These are phyloP conservation scores for Phylloscopus trochiloides DNA, from an alignment of 2,113 vertebrate genomes.

Conservation along the genomic window DNA sequence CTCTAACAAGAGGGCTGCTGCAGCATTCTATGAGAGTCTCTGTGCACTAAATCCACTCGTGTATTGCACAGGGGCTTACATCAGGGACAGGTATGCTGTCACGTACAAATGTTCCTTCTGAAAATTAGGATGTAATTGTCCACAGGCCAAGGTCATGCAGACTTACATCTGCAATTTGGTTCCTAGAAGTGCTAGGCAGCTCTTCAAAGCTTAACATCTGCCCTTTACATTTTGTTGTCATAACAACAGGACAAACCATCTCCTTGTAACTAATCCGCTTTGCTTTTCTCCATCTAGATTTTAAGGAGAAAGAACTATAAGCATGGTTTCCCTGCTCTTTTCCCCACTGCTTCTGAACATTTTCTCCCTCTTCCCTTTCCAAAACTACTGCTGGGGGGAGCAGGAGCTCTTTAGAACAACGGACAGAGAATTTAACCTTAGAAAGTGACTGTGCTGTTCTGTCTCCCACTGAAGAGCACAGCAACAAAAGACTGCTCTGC, in stretches of 20 bases:
- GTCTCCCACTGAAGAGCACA: not conserved
- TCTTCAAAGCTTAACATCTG: not conserved
- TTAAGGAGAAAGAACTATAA: not conserved
- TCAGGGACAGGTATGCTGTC: not conserved
- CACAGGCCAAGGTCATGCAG: not conserved
- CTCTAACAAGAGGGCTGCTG: not conserved
- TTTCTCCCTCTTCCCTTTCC: not conserved
- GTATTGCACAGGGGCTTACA: not conserved
- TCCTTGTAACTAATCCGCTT: not conserved
- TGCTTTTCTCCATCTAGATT: not conserved
- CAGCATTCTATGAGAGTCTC: not conserved
- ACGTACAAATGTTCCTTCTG: not conserved
- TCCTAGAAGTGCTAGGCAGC: conserved; percentile 5
- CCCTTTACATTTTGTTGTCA: not conserved
- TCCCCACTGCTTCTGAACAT: not conserved
- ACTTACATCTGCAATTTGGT: not conserved
- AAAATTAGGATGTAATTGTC: not conserved
- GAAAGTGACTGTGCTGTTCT: not conserved
- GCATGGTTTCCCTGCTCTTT: not conserved
- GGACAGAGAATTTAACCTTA: not conserved
- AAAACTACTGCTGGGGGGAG: not conserved
- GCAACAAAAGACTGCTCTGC: not conserved
- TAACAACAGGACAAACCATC: conserved; percentile 21
- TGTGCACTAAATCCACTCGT: not conserved
- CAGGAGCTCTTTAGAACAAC: not conserved